Evolutionary conservation across 2,113 vertebrate genomes (phyloP), one percentile per base, ranked within the genome.

Genomic region (Tachysurus vachellii): DNA sequence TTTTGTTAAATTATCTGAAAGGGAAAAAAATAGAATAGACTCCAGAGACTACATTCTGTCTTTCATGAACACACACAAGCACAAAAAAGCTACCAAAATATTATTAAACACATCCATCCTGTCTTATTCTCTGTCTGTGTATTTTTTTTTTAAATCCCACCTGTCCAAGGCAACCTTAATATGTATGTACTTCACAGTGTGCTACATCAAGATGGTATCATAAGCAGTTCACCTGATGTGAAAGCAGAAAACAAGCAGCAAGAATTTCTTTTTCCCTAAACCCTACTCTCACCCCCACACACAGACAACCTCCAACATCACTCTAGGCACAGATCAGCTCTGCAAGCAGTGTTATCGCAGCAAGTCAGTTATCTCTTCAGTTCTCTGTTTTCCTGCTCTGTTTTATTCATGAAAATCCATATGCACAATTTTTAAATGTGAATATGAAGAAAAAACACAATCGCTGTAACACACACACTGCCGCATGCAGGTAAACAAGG

Each of bases 281-380:
- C 0, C 77, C 54, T 56, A 4, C 57, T 61, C 56, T 61, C 84
- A 76, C n/a, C 57, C 83, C 31, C 75, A 80, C 75, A 83, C 71
- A 83, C 28, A 28, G 77, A 82, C 88, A 82, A 50, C 64, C 82
- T 68, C 62, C 56, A 64, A 73, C 88, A 81, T 62, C 66, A 53
- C 86, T 85, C 59, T 61, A 87, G 62, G 80, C 87, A 81, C 4
- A 83, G 87, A 86, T 85, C 87, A 84, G 83, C 86, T 56, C 66
- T 86, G 47, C 88, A 70, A 87, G 84, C 86, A 62, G 87, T 86
- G 71, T 80, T 86, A 89, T 90, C 61, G 23, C 19, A 81, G 56
- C 3, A 2, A 81, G 79, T 90, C 93, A 92, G 91, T 91, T 81
- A 84, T 88, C 86, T 83, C 75, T 75, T 83, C 68, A 28, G 59